phyloP scores from a whole-genome alignment of 2,888 invertebrate species.

The Hemaris fuciformis region DNA sequence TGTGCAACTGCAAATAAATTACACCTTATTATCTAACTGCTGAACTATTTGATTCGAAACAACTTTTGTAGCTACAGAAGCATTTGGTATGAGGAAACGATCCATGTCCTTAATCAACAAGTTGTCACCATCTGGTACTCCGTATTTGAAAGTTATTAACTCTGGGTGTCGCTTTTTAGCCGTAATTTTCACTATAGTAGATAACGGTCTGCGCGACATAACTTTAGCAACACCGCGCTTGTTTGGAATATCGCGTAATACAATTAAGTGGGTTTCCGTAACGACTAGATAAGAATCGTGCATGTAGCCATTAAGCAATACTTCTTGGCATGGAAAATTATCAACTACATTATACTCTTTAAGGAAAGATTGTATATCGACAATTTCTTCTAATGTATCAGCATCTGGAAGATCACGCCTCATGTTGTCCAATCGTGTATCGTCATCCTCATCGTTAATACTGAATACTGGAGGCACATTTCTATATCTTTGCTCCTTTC shows the following conservation, averaged over 20 bases:
- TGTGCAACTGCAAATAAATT: slow-evolving; percentile 12
- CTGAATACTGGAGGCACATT: slow-evolving; percentile 96
- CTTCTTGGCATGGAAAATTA: slow-evolving; percentile 95
- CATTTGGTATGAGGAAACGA: slow-evolving; percentile 94
- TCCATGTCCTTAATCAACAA: slow-evolving; percentile 94
- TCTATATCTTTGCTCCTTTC: slow-evolving; percentile 92
- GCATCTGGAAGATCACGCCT: slow-evolving; percentile 74
- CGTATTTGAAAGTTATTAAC: slow-evolving; percentile 98
- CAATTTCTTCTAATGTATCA: slow-evolving; percentile 87
- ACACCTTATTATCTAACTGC: slow-evolving; percentile 64
- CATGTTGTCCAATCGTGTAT: slow-evolving; percentile 55
- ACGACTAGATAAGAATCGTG: slow-evolving; percentile 94
- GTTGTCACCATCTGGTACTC: slow-evolving; percentile 90
- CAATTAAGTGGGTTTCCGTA: slow-evolving; percentile 91
- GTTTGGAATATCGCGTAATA: slow-evolving; percentile 89
- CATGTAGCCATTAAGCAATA: slow-evolving; percentile 93
- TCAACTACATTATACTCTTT: slow-evolving; percentile 92
- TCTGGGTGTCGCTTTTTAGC: slow-evolving; percentile 97
- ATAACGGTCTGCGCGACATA: slow-evolving; percentile 92
- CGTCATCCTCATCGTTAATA: slow-evolving; percentile 91
- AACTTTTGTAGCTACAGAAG: slow-evolving; percentile 92
- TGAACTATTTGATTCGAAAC: slow-evolving; percentile 92
- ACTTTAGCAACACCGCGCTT: slow-evolving; percentile 91
- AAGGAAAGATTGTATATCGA: slow-evolving; percentile 90
- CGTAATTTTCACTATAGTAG: slow-evolving; percentile 97